Percentiles rank a stretch among this genome's conserved stretches.
These are phyloP conservation scores for Epizoanthus scotinus DNA, from an alignment of 92 coral and sea anemone species.

Conservation along the genomic window DNA sequence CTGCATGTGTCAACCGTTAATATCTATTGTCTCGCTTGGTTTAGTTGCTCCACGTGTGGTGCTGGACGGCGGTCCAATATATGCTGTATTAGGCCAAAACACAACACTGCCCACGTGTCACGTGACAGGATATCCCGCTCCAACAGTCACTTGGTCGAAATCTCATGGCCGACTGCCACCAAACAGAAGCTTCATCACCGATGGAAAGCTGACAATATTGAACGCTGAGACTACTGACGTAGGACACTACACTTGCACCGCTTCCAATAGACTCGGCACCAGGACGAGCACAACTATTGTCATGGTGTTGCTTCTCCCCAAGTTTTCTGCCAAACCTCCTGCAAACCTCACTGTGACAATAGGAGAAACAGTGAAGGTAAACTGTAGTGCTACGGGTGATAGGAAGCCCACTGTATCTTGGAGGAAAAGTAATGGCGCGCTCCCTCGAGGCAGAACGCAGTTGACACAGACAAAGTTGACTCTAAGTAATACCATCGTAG, in stretches of 20 bases:
- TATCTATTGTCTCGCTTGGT: not conserved
- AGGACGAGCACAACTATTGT: conserved; percentile 17
- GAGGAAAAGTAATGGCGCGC: conserved; percentile 38
- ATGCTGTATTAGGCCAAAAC: conserved; percentile 37
- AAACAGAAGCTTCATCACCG: conserved; percentile 14
- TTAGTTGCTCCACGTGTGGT: conserved; percentile 43
- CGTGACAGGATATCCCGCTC: conserved; percentile 57
- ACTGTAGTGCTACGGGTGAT: conserved; percentile 56
- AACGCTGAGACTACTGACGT: conserved; percentile 39
- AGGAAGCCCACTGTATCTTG: conserved; percentile 44
- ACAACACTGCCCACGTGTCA: conserved; percentile 53
- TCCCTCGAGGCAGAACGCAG: conserved; percentile 39
- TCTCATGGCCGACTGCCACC: conserved; percentile 45
- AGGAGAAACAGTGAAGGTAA: conserved; percentile 13
- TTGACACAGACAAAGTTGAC: conserved; percentile 18
- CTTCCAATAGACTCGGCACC: conserved; percentile 49
- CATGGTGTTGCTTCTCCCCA: conserved; percentile 39
- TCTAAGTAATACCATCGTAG: not conserved
- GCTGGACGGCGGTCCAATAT: conserved; percentile 35
- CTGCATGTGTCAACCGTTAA: too few relatives aligned
- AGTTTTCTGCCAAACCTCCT: conserved; percentile 46
- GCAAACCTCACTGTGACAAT: not conserved
- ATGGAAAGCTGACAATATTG: conserved; percentile 16
- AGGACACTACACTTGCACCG: conserved; percentile 49
- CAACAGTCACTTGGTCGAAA: conserved; percentile 57